These are phyloP conservation scores for Theretra japonica DNA, from an alignment of 2,888 invertebrate genomes.

Conservation along the genomic window DNA sequence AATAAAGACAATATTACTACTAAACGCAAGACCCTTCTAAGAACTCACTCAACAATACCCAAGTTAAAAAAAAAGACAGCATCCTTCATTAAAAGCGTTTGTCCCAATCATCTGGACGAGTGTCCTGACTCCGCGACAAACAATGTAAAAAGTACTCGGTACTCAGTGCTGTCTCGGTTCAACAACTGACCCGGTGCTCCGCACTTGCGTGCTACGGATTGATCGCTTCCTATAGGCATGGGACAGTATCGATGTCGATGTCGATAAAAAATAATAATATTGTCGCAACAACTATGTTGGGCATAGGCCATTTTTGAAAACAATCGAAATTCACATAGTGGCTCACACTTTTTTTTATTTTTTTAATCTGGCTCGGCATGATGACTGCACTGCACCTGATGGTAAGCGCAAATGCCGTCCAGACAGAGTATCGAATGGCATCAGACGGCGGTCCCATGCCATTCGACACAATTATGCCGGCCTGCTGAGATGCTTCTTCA, in stretches of 20 bases:
- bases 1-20: neutral
- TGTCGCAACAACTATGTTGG: too few relatives aligned
- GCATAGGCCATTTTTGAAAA: too few relatives aligned
- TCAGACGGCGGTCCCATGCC: too few relatives aligned
- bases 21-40: neutral
- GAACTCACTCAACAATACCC: neutral
- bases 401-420: too few relatives aligned
- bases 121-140: neutral
- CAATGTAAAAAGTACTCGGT: constrained; percentile 17
- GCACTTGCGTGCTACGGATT: constrained; percentile 54
- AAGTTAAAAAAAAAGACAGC: neutral
- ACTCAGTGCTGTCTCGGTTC: constrained; percentile 36
- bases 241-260: constrained; percentile 12
- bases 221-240: constrained; percentile 61
- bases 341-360: too few relatives aligned
- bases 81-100: constrained; percentile 3
- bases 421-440: too few relatives aligned
- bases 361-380: too few relatives aligned
- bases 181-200: constrained; percentile 56
- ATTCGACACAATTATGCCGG: too few relatives aligned
- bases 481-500: too few relatives aligned
- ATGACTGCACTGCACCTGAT: too few relatives aligned
- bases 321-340: too few relatives aligned
- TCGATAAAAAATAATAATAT: constrained; percentile 33
- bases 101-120: neutral